A percentile compares a stretch with the other conserved stretches of the same genome.
These are phyloP conservation scores for Anguilla pacifica DNA, from an alignment of 2,797 vertebrate species.

Conservation along the genomic window DNA sequence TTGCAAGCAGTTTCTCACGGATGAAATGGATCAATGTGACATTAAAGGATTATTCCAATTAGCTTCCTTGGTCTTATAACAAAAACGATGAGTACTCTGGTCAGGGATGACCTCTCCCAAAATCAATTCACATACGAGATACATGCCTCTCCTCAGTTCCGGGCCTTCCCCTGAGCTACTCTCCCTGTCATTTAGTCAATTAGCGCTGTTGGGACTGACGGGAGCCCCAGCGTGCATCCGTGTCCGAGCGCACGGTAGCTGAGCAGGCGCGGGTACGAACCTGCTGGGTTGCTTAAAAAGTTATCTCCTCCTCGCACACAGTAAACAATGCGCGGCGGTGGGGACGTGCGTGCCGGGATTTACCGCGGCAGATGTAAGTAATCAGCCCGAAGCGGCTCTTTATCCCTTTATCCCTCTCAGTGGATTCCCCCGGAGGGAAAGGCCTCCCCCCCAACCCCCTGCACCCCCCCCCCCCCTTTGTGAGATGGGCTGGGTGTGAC, in stretches of 20 bases:
- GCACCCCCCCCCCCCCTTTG: background rate
- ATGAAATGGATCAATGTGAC: constrained; percentile 6
- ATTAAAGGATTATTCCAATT: background rate
- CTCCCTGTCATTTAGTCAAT: background rate
- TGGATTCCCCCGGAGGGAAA: constrained; percentile 73
- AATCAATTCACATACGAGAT: constrained; percentile 3
- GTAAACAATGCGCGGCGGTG: constrained; percentile 22
- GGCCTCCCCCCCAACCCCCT: constrained; percentile 45
- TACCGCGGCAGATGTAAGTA: constrained; percentile 86
- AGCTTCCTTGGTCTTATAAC: background rate
- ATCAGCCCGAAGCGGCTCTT: constrained; percentile 84
- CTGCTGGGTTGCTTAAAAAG: background rate
- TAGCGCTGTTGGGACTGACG: too few relatives aligned
- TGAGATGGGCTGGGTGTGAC: constrained; percentile 14
- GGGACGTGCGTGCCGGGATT: constrained; percentile 55
- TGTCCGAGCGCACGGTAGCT: constrained; percentile 31
- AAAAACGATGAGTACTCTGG: background rate
- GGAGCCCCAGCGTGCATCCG: background rate
- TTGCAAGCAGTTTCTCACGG: background rate
- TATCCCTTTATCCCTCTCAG: constrained; percentile 90
- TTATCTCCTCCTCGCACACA: background rate
- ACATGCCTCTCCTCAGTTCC: background rate
- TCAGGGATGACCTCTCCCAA: background rate
- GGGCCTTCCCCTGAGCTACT: background rate
- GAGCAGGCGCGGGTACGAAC: constrained; percentile 41